Percentiles rank a stretch among this genome's conserved stretches.
Evolutionary conservation across 2,888 invertebrate species (phyloP).

Genomic region (Beris morrisii): DNA sequence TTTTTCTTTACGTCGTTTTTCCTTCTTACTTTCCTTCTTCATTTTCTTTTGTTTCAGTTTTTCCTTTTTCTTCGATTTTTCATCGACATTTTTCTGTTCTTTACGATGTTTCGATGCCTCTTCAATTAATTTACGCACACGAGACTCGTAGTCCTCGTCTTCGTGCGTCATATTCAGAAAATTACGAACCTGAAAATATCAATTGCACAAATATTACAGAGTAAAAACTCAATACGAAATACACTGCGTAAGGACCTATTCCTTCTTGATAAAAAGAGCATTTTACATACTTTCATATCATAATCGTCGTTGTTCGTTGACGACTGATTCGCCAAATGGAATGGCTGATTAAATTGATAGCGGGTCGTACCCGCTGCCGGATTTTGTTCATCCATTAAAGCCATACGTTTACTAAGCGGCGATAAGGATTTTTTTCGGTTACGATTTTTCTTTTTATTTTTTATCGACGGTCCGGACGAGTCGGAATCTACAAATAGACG

Average conservation of each 20-base stretch:
- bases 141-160: conserved; percentile 83
- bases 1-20: conserved; percentile 68
- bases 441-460: conserved; percentile 60
- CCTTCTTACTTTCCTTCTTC: conserved; percentile 57
- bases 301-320: conserved; percentile 45
- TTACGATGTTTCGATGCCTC: conserved; percentile 80
- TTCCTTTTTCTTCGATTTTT: conserved; percentile 63
- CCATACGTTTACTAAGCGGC: conserved; percentile 82
- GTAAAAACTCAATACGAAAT: not conserved
- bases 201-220: not conserved
- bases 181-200: conserved; percentile 61
- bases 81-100: conserved; percentile 65
- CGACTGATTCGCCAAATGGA: conserved; percentile 54
- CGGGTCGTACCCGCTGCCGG: conserved; percentile 47
- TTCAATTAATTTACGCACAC: conserved; percentile 82
- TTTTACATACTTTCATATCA: no score
- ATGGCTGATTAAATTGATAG: conserved; percentile 70
- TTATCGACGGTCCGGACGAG: conserved; percentile 43
- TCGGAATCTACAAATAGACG: conserved; percentile 50
- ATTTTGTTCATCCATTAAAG: conserved; percentile 63
- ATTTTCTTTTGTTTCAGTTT: conserved; percentile 57
- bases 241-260: no score
- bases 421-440: conserved; percentile 74
- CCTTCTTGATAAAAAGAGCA: not conserved
- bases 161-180: conserved; percentile 79